Base-by-base conservation (phyloP, 2,888 invertebrate species). In the Theretra japonica region DNA sequence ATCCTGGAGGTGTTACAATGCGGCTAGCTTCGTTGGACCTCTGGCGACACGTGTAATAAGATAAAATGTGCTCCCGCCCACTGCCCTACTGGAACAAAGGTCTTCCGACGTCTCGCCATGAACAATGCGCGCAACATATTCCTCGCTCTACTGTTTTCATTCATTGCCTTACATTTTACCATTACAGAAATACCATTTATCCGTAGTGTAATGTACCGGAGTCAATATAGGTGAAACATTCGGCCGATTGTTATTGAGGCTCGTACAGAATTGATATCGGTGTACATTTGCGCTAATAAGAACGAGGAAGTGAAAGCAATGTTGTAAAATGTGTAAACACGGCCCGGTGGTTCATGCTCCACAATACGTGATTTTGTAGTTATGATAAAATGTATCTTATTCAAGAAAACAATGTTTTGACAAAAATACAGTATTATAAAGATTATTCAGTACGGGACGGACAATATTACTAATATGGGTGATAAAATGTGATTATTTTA, bases 41-140 rank as follows among this genome's bases (percentile, higher is more conserved):
- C 82, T 84, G 83, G 85, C 87, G 88, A 89, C 88, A 90, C 86
- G 86, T 92, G 90, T 91, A 90, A 91, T 90, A 88, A 90, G 90
- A 92, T 92, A 91, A 89, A 91, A 88, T 91, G 88, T 85, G 80
- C 82, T 82, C 83, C 82, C 75, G 71, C 73, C 75, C 79, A 83
- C 83, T 86, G 87, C 86, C 86, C 88, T 82, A 79, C 79, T 85
- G 82, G 88, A 90, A 93, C 91, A 93, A 92, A 91, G 92, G 86
- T 88, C 86, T 88, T 88, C 88, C 89, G 90, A 86, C 87, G 81
- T 74, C 78, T 79, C 81, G 83, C 80, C 80, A 74, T 77, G 82
- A 87, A 90, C 90, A 90, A 90, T 89, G 80, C 82, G 80, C 82
- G 80, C 82, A 79, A 83, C 84, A 79, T 83, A 82, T 78, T 81